Evolutionary conservation across 2,888 invertebrate species (phyloP).

Genomic region (Parasteatoda lunata): DNA sequence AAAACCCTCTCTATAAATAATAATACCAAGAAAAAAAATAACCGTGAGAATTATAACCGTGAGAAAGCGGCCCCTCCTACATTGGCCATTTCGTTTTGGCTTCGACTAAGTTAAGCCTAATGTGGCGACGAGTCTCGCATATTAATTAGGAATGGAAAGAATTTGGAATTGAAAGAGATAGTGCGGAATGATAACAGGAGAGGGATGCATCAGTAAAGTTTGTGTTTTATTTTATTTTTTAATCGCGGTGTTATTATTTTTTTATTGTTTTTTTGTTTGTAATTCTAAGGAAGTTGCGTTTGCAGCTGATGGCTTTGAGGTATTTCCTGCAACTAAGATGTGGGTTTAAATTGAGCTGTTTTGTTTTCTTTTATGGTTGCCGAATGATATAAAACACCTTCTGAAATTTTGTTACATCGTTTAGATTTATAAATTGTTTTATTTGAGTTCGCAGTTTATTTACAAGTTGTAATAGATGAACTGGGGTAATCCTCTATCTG

Average conservation of each 20-base stretch:
- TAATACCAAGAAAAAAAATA: slow-evolving; percentile 4
- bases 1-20: slow-evolving; percentile 19
- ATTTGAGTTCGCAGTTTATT: too few species aligned
- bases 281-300: neutral
- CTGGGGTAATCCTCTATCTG: too few species aligned
- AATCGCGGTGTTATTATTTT: neutral
- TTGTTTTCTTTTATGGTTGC: neutral
- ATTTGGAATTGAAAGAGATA: slow-evolving; percentile 34
- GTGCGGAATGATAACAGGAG: slow-evolving; percentile 28
- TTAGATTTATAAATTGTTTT: too few species aligned
- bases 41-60: slow-evolving; percentile 60
- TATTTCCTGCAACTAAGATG: neutral
- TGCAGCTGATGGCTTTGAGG: neutral
- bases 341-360: neutral
- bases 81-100: neutral
- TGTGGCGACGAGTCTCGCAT: slow-evolving; percentile 43
- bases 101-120: slow-evolving; percentile 14
- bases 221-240: neutral
- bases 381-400: too few species aligned
- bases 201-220: slow-evolving; percentile 21
- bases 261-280: neutral
- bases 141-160: slow-evolving; percentile 50
- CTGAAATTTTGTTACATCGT: too few species aligned
- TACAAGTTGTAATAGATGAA: too few species aligned
- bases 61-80: slow-evolving; percentile 64